Evolutionary conservation across 2,797 vertebrate genomes (phyloP).

Genomic region (Gadopsis bispinosus): DNA sequence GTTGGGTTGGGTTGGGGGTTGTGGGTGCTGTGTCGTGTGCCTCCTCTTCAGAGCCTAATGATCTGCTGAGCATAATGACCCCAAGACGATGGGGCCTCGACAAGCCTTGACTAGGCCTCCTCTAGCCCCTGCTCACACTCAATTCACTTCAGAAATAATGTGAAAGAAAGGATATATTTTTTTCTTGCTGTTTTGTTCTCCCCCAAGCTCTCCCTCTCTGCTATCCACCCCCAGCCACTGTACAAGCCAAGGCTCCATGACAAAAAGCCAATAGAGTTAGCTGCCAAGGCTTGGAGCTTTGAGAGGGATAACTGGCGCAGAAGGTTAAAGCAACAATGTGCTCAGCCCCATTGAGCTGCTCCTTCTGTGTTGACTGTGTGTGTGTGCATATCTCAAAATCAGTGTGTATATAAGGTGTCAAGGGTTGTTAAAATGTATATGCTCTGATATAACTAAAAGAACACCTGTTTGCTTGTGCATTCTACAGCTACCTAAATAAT

Average conservation of each 20-base stretch:
- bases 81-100: constrained; percentile 51
- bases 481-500: constrained; percentile 58
- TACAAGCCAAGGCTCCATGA: constrained; percentile 79
- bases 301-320: constrained; percentile 85
- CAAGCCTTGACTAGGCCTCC: constrained; percentile 63
- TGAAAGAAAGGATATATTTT: constrained; percentile 77
- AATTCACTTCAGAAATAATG: constrained; percentile 77
- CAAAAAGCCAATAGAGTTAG: constrained; percentile 85
- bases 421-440: constrained; percentile 79
- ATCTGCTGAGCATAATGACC: constrained; percentile 78
- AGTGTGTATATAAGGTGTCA: constrained; percentile 72
- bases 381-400: constrained; percentile 43
- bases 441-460: constrained; percentile 68
- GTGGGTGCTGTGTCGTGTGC: constrained; percentile 65
- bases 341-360: constrained; percentile 80
- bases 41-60: constrained; percentile 79
- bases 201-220: constrained; percentile 41
- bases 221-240: constrained; percentile 68
- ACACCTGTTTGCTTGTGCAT: constrained; percentile 80
- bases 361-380: constrained; percentile 69
- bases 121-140: constrained; percentile 67
- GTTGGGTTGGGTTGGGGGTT: constrained; percentile 50
- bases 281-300: constrained; percentile 81
- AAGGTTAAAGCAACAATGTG: constrained; percentile 88
- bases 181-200: constrained; percentile 79